phyloP scores from a whole-genome alignment of 2,113 vertebrate genomes.

The Agapornis roseicollis region DNA sequence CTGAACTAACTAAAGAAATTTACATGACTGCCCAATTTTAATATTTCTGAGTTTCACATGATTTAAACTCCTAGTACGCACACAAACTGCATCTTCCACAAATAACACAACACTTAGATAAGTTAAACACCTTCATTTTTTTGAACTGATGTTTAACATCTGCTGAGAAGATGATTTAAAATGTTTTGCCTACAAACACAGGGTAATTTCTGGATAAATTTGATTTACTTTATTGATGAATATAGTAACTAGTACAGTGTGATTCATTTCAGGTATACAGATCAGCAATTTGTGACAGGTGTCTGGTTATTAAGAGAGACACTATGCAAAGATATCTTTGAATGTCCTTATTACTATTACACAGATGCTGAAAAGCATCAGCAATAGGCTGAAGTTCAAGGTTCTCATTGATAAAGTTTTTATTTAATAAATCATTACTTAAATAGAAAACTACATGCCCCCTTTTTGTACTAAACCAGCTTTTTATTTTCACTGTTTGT shows the following conservation, averaged over 20 bases:
- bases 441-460: not conserved
- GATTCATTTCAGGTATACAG: not conserved
- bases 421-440: conserved; percentile 38
- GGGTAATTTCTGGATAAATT: not conserved
- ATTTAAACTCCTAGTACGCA: not conserved
- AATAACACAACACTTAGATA: not conserved
- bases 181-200: not conserved
- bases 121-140: not conserved
- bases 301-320: not conserved
- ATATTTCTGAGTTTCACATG: not conserved
- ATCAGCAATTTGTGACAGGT: not conserved
- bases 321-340: fast-evolving
- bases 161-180: not conserved
- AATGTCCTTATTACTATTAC: not conserved
- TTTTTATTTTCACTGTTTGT: conserved; percentile 29
- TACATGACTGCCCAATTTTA: not conserved
- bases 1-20: not conserved
- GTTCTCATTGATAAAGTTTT: not conserved
- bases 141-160: not conserved
- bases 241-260: not conserved
- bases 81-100: not conserved
- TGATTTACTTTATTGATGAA: not conserved
- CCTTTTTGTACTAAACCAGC: not conserved
- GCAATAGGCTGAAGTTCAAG: not conserved
- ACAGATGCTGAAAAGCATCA: not conserved